Percentiles rank a stretch among this genome's conserved stretches.
Evolutionary conservation across 2,797 vertebrate genomes (phyloP).

Genomic region (Tenualosa ilisha): DNA sequence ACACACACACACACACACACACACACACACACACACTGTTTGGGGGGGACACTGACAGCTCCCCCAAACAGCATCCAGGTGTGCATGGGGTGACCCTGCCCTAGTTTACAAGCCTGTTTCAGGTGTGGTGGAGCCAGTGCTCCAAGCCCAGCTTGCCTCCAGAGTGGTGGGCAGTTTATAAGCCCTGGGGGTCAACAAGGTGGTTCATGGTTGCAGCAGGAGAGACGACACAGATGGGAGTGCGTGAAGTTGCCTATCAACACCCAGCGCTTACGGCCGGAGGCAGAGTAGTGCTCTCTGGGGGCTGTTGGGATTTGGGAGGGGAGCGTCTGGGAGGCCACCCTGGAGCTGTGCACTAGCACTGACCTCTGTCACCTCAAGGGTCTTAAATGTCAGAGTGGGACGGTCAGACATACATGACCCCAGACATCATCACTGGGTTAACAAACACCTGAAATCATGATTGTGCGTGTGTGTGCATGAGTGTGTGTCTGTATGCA

Average conservation of each 20-base stretch:
- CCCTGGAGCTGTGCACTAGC: slow-evolving; percentile 55
- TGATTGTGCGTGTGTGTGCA: background rate
- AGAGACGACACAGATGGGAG: slow-evolving; percentile 75
- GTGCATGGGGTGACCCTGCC: slow-evolving; percentile 42
- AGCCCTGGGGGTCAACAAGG: slow-evolving; percentile 30
- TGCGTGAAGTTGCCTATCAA: slow-evolving; percentile 55
- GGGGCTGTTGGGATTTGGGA: background rate
- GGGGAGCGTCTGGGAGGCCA: slow-evolving; percentile 71
- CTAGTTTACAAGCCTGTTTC: slow-evolving; percentile 14
- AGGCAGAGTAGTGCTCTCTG: slow-evolving; percentile 21
- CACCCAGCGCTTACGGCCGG: slow-evolving; percentile 14
- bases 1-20: slow-evolving; percentile 17
- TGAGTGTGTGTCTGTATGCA: background rate
- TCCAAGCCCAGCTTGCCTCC: background rate
- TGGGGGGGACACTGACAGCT: background rate
- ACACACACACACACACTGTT: slow-evolving; percentile 18
- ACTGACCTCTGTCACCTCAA: slow-evolving; percentile 32
- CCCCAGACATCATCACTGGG: no score
- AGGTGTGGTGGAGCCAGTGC: background rate
- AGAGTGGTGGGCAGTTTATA: slow-evolving; percentile 35
- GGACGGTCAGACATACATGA: no score
- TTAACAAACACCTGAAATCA: background rate
- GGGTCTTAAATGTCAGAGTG: slow-evolving; percentile 30
- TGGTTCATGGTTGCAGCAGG: slow-evolving; percentile 32
- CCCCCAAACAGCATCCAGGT: slow-evolving; percentile 46